Percentiles rank a stretch among this genome's conserved stretches.
Evolutionary conservation across 2,113 vertebrate genomes (phyloP).

Genomic region (Thunnus thynnus): DNA sequence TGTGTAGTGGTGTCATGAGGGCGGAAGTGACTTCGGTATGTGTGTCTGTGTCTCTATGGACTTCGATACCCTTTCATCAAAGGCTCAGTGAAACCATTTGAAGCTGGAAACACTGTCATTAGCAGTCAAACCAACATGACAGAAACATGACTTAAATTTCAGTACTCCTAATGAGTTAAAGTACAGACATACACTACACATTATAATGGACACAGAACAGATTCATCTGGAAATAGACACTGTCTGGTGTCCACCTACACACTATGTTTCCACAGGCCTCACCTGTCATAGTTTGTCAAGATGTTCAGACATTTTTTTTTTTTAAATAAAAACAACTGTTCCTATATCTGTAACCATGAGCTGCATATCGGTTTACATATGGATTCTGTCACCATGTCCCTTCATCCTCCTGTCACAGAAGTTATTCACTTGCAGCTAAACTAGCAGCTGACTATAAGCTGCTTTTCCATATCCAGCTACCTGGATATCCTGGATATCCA

Average conservation of each 20-base stretch:
- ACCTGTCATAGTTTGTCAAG: neutral
- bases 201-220: constrained; percentile 29
- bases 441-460: neutral
- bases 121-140: constrained; percentile 34
- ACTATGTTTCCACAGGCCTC: neutral
- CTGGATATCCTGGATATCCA: neutral
- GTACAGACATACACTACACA: neutral
- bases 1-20: constrained; percentile 18
- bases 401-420: neutral
- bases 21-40: neutral
- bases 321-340: neutral
- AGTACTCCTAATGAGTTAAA: constrained; percentile 15
- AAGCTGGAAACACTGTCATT: constrained; percentile 46
- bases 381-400: constrained; percentile 21
- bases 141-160: constrained; percentile 23
- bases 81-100: constrained; percentile 47
- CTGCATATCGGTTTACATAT: constrained; percentile 17
- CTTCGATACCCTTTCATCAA: constrained; percentile 52
- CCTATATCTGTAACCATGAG: neutral
- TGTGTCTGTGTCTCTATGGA: constrained; percentile 12
- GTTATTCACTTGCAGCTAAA: neutral
- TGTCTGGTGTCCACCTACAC: constrained; percentile 1
- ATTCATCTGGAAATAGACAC: constrained; percentile 19
- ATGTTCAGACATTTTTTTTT: neutral
- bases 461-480: neutral